Percentiles rank a stretch among this genome's conserved stretches.
Evolutionary conservation across 1,140 invertebrate species (phyloP).

Genomic region (Notospermus geniculatus): DNA sequence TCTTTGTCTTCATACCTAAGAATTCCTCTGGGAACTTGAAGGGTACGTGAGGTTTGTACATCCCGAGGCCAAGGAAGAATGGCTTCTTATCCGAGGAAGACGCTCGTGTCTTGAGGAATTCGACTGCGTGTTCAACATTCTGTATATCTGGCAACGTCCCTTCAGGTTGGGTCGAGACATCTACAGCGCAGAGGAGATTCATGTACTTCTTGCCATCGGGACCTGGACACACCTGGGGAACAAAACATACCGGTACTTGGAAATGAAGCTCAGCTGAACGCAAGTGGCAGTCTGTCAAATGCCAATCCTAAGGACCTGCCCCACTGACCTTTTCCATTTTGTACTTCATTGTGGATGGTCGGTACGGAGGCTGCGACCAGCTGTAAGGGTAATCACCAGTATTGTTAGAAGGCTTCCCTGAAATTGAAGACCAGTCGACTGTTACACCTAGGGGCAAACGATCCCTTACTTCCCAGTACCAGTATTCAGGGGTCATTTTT

Average conservation of each 20-base stretch:
- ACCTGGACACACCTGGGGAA: slow-evolving; percentile 69
- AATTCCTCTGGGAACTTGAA: slow-evolving; percentile 77
- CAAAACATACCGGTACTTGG: slow-evolving; percentile 26
- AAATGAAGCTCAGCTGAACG: no score
- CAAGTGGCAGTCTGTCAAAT: no score
- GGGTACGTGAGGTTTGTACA: slow-evolving; percentile 89
- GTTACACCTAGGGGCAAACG: no score
- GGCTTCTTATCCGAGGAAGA: slow-evolving; percentile 51
- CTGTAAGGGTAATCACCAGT: slow-evolving; percentile 81
- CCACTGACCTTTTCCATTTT: slow-evolving; percentile 61
- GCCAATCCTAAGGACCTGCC: no score
- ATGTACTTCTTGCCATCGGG: slow-evolving; percentile 56
- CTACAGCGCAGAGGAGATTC: slow-evolving; percentile 80
- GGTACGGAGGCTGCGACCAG: slow-evolving; percentile 73
- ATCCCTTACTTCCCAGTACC: no score
- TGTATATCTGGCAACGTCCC: slow-evolving; percentile 74
- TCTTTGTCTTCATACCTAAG: slow-evolving; percentile 61
- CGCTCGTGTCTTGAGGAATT: slow-evolving; percentile 59
- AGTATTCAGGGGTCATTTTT: no score
- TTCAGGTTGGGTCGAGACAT: slow-evolving; percentile 67
- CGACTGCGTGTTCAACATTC: slow-evolving; percentile 64
- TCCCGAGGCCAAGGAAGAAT: slow-evolving; percentile 83
- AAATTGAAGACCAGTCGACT: no score
- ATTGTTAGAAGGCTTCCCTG: slow-evolving; percentile 72
- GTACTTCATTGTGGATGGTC: slow-evolving; percentile 72